A percentile compares a stretch with the other conserved stretches of the same genome.
Evolutionary conservation across 2,888 invertebrate genomes (phyloP).

Genomic region (Meteorus cinctellus): DNA sequence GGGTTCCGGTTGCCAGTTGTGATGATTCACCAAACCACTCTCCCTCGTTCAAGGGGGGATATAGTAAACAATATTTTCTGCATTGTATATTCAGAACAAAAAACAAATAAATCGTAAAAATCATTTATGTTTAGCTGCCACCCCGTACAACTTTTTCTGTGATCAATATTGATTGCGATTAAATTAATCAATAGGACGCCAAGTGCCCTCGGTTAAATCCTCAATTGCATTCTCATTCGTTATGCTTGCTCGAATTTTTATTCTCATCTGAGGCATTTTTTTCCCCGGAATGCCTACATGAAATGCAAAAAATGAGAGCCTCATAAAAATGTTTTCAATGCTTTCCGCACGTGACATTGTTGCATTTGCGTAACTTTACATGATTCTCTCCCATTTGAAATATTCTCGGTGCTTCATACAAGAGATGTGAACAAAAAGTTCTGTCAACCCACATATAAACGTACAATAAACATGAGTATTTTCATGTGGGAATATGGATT

Average conservation of each 20-base stretch:
- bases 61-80: conserved; percentile 46
- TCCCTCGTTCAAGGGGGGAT: conserved; percentile 32
- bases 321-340: background rate
- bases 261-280: background rate
- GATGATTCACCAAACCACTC: conserved; percentile 50
- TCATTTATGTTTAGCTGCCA: conserved; percentile 11
- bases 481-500: background rate
- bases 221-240: background rate
- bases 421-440: background rate
- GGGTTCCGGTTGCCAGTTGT: conserved; percentile 30
- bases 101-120: conserved; percentile 19
- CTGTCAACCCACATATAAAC: background rate
- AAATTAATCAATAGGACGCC: conserved; percentile 32
- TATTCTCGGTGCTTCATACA: background rate
- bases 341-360: conserved; percentile 6
- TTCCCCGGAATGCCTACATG: background rate
- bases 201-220: background rate
- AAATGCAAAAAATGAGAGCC: background rate
- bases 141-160: background rate
- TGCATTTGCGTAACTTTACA: background rate
- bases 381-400: background rate
- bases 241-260: background rate
- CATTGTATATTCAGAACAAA: conserved; percentile 5
- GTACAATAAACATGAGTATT: background rate
- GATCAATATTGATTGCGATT: conserved; percentile 36